Base-by-base conservation (phyloP, 2,797 vertebrate species). In the Percopsis omiscomaycus region DNA sequence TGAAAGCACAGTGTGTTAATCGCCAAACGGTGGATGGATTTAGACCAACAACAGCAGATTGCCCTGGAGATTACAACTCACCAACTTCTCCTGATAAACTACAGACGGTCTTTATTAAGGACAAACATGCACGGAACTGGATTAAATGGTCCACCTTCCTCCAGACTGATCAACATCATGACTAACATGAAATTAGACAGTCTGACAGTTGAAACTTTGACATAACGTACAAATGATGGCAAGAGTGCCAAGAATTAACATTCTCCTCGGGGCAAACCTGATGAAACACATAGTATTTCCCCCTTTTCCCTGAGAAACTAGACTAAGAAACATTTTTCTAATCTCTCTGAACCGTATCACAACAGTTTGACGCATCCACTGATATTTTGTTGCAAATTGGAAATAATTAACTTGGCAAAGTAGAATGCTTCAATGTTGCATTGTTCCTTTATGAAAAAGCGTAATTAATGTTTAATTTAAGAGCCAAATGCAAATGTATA, bases 31-130 rank as follows among this genome's bases (percentile, higher is more conserved):
- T 80, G 80, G 77, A 91, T 88, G 93, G 94, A 94, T 93, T 94
- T 93, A 91, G 85, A 82, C 83, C 78, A 79, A 81, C 89, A 92
- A 92, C 89, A 92, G 86, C 91, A 93, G 92, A 94, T 94, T 95
- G 94, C 90, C 88, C 91, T 87, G 83, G 89, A 92, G 92, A 94
- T 94, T 94, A 94, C 86, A 92, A 86, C 83, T 84, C 91, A 87
- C 88, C 82, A 84, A 90, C 90, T 91, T 90, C 90, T 92, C 88
- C 82, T 83, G 85, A 88, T 91, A 92, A 91, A 91, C 87, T 81
- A 90, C 88, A 37, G 32, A 5, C 81, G 90, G 91, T 93, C 90
- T 93, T 93, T 94, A 93, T 90, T 84, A 70, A 68, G 82, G 86
- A 71, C 80, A 91, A 92, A 92, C 90, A 56, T 44, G 29, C 55